Evolutionary conservation across 2,113 vertebrate genomes (phyloP).

Genomic region (Monopterus albus): DNA sequence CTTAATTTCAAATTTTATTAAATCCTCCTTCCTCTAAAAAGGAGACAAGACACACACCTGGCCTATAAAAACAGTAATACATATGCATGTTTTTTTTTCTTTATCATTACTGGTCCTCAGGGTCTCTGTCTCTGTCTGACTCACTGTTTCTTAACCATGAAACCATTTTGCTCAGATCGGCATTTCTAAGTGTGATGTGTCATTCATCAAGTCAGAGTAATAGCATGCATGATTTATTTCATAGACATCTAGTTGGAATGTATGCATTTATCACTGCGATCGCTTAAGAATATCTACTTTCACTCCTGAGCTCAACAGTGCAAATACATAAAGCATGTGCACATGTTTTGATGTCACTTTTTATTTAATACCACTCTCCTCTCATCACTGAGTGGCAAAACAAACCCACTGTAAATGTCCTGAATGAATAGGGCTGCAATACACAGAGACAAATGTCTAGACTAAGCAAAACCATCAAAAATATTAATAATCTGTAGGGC

Average conservation of each 20-base stretch:
- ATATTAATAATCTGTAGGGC: too few relatives aligned
- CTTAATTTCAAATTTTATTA: too few relatives aligned
- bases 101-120: not conserved
- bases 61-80: not conserved
- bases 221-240: constrained; percentile 60
- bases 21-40: not conserved
- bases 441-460: too few relatives aligned
- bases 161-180: constrained; percentile 40
- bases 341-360: too few relatives aligned
- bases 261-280: constrained; percentile 58
- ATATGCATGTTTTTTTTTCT: constrained; percentile 2
- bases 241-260: constrained; percentile 47
- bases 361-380: too few relatives aligned
- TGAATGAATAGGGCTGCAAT: too few relatives aligned
- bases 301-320: constrained; percentile 10
- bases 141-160: constrained; percentile 2
- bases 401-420: too few relatives aligned
- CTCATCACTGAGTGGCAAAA: too few relatives aligned
- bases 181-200: constrained; percentile 49
- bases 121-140: not conserved
- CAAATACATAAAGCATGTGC: constrained; percentile 16
- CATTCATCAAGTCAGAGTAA: constrained; percentile 56
- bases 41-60: constrained; percentile 4
- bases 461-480: too few relatives aligned
- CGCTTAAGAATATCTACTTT: constrained; percentile 31